phyloP scores from a whole-genome alignment of 2,888 invertebrate species.

The Adineta ricciae region DNA sequence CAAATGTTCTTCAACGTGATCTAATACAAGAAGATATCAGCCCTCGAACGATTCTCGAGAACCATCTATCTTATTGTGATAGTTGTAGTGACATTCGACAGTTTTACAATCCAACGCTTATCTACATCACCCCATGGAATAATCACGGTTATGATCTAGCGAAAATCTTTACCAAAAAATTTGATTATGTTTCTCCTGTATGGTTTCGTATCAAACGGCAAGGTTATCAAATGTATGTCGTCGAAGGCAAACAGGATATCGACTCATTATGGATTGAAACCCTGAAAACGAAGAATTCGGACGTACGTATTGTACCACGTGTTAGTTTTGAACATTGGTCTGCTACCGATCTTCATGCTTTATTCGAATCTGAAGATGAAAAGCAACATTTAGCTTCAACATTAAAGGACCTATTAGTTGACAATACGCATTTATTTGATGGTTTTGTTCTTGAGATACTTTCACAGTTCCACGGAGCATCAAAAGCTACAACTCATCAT shows the following conservation, averaged over 20 bases:
- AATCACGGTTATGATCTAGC: constrained; percentile 55
- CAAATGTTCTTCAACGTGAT: constrained; percentile 9
- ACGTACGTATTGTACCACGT: constrained; percentile 61
- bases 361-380: constrained; percentile 54
- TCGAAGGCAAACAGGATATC: constrained; percentile 63
- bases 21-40: constrained; percentile 16
- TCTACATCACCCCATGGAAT: constrained; percentile 34
- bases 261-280: constrained; percentile 56
- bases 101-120: constrained; percentile 26
- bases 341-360: constrained; percentile 61
- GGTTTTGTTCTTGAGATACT: constrained; percentile 75
- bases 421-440: constrained; percentile 63
- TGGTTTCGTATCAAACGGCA: constrained; percentile 75
- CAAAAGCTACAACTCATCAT: constrained; percentile 35
- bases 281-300: constrained; percentile 20
- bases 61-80: constrained; percentile 22
- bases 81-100: neutral
- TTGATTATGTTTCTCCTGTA: constrained; percentile 80
- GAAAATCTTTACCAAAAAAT: constrained; percentile 72
- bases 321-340: constrained; percentile 79
- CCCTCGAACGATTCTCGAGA: neutral
- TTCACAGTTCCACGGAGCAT: constrained; percentile 28
- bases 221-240: constrained; percentile 53
- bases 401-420: constrained; percentile 53
- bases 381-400: constrained; percentile 29